Evolutionary conservation across 2,113 vertebrate species (phyloP).

Genomic region (Planiliza haematocheilus): DNA sequence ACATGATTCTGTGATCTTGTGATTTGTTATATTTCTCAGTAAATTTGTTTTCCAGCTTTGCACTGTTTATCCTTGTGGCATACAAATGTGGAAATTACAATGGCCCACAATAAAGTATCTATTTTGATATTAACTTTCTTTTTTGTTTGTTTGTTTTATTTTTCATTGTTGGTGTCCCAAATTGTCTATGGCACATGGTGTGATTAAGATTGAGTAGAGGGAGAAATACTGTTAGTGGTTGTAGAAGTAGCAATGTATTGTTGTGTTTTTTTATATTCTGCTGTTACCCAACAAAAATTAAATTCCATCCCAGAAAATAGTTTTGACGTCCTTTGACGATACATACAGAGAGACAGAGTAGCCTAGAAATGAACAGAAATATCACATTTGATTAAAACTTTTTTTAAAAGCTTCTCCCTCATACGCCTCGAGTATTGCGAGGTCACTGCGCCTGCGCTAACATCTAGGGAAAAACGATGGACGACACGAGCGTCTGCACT

Average conservation of each 20-base stretch:
- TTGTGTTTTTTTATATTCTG: no score
- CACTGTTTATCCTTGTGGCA: conserved; percentile 18
- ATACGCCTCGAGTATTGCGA: no score
- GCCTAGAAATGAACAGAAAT: no score
- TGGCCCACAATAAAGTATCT: conserved; percentile 79
- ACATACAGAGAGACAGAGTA: no score
- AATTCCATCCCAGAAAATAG: no score
- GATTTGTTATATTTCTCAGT: conserved; percentile 17
- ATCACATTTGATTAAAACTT: no score
- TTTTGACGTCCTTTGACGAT: no score
- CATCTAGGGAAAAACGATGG: conserved; percentile 72
- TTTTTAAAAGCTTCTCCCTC: no score
- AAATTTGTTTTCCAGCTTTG: conserved; percentile 19
- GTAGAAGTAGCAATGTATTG: no score
- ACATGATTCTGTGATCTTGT: conserved; percentile 12
- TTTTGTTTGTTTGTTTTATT: conserved; percentile 16
- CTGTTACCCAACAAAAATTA: no score
- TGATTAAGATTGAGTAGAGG: neutral
- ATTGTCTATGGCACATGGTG: neutral
- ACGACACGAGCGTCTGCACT: conserved; percentile 67
- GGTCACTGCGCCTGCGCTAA: conserved; percentile 31
- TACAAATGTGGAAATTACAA: conserved; percentile 26
- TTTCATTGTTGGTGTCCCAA: neutral
- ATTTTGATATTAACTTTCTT: conserved; percentile 79
- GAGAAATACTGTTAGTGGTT: no score